These are phyloP conservation scores for Anas platyrhynchos DNA, from an alignment of 2,113 vertebrate genomes.

Conservation along the genomic window DNA sequence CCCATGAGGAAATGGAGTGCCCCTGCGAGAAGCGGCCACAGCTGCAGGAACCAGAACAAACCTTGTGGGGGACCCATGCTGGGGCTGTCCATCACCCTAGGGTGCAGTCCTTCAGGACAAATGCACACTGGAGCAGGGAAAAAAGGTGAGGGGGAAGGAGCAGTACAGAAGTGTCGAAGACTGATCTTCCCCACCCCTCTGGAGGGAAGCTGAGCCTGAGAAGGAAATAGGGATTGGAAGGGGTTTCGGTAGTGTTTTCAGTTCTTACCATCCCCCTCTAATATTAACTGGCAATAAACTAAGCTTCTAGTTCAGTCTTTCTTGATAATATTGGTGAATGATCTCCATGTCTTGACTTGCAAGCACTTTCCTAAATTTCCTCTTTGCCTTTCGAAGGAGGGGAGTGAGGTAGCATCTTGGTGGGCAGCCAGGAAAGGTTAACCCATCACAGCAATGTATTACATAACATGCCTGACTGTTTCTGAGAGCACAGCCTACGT, in stretches of 20 bases:
- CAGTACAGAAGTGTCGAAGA: neutral
- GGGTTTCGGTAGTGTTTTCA: neutral
- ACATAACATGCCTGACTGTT: neutral
- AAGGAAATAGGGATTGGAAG: neutral
- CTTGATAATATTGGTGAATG: neutral
- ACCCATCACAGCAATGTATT: neutral
- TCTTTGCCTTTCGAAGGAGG: neutral
- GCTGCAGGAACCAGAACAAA: neutral
- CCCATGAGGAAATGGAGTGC: neutral
- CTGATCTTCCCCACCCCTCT: neutral
- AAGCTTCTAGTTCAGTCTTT: neutral
- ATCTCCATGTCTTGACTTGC: neutral
- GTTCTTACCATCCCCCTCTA: neutral
- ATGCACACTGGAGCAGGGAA: neutral
- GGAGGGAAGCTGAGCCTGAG: neutral
- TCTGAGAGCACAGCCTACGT: neutral
- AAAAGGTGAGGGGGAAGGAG: neutral
- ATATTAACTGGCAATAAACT: neutral
- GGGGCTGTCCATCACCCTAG: neutral
- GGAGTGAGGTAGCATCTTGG: neutral
- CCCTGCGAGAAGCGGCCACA: neutral
- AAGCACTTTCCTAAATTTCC: neutral
- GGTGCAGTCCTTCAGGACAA: too few relatives aligned
- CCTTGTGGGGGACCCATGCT: neutral
- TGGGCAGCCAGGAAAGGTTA: neutral